phyloP scores from a whole-genome alignment of 2,888 invertebrate species.

The Rugalucina vietnamica region DNA sequence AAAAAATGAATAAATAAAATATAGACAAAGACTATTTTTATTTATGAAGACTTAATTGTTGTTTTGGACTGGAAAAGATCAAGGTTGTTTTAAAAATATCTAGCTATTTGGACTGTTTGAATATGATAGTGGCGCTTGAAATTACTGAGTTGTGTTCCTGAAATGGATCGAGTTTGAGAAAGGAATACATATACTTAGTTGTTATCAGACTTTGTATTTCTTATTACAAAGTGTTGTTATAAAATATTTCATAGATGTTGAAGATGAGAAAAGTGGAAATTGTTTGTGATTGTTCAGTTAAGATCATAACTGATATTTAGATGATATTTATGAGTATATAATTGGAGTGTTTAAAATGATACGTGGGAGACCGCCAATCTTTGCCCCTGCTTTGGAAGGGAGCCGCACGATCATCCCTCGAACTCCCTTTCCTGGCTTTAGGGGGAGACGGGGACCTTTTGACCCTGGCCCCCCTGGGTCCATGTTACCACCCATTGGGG shows the following conservation, averaged over 20 bases:
- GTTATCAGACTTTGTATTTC: not conserved
- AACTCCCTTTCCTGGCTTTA: not conserved
- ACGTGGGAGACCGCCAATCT: constrained; percentile 24
- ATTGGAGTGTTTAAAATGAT: not conserved
- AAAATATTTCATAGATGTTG: not conserved
- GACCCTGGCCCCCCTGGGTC: not conserved
- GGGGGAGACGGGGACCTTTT: not conserved
- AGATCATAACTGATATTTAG: not conserved
- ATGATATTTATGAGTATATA: not conserved
- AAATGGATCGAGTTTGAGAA: too few species aligned
- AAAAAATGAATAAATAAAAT: too few species aligned
- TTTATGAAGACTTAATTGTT: too few species aligned
- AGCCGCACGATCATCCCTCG: constrained; percentile 42
- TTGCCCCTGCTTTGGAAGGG: constrained; percentile 57
- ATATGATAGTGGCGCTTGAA: too few species aligned
- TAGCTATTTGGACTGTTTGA: too few species aligned
- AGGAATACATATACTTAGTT: too few species aligned
- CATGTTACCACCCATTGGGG: constrained; percentile 11
- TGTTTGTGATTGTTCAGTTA: not conserved
- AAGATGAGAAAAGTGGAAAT: not conserved
- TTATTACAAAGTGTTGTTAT: not conserved
- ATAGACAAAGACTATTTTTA: too few species aligned
- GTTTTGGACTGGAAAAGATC: too few species aligned
- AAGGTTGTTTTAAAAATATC: too few species aligned
- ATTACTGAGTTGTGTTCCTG: too few species aligned